These are phyloP conservation scores for Hirtodrosophila confusa DNA, from an alignment of 2,888 invertebrate species.

Conservation along the genomic window DNA sequence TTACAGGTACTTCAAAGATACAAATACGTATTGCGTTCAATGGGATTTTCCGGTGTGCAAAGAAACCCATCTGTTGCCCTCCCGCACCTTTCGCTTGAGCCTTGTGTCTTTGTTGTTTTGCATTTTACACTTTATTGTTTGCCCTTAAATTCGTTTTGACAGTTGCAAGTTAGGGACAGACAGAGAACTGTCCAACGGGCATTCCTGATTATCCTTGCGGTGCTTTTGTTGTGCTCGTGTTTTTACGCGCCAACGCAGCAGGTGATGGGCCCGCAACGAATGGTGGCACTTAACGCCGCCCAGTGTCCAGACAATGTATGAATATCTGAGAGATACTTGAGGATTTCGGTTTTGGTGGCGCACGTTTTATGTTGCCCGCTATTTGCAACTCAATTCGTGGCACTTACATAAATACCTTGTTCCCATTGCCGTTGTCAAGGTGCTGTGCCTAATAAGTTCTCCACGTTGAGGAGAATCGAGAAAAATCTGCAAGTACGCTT, in stretches of 20 bases:
- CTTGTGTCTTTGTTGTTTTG: conserved; percentile 30
- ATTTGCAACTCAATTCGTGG: conserved; percentile 79
- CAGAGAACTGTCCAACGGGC: conserved; percentile 25
- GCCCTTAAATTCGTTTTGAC: conserved; percentile 62
- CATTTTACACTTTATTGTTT: conserved; percentile 59
- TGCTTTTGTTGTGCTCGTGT: conserved; percentile 59
- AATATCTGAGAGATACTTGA: conserved; percentile 49
- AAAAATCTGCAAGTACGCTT: conserved; percentile 35
- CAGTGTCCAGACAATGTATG: conserved; percentile 18
- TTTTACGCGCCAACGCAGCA: conserved; percentile 37
- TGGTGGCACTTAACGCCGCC: conserved; percentile 70
- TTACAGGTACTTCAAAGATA: conserved; percentile 50
- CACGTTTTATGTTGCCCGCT: conserved; percentile 74
- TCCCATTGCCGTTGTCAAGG: conserved; percentile 23
- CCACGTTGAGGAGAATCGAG: conserved; percentile 22
- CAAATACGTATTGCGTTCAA: conserved; percentile 37
- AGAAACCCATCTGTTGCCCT: conserved; percentile 47
- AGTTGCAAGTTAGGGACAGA: conserved; percentile 48
- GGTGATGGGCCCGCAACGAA: conserved; percentile 62
- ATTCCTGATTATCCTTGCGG: conserved; percentile 72
- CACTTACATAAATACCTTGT: conserved; percentile 72
- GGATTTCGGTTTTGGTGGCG: conserved; percentile 57
- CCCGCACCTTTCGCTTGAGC: conserved; percentile 38
- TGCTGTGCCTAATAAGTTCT: conserved; percentile 68
- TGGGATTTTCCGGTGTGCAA: conserved; percentile 65